Conservation (phyloP, 2,888 invertebrate species). For the Macrophya annulata region DNA sequence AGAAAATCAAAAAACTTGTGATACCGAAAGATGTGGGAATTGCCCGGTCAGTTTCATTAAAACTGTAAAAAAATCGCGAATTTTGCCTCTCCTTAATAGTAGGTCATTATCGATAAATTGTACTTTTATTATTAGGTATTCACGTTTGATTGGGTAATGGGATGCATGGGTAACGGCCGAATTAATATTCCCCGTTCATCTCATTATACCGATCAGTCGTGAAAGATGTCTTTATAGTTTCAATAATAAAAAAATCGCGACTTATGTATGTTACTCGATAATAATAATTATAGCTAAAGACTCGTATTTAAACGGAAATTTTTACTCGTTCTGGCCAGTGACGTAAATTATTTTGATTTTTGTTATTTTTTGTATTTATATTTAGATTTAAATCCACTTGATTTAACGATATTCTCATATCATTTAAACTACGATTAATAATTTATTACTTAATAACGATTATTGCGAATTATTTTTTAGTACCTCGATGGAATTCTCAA, state of each 20-base stretch:
- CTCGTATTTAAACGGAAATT: not conserved
- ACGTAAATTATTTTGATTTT: not conserved
- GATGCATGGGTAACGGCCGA: not conserved
- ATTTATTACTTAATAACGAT: not conserved
- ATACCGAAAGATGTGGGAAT: not conserved
- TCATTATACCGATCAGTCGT: not conserved
- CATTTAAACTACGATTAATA: not conserved
- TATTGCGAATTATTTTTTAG: not conserved
- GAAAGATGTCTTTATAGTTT: not conserved
- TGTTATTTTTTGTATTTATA: too few relatives aligned
- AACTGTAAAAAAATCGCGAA: not conserved
- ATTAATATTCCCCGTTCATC: conserved; percentile 17
- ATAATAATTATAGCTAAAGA: not conserved
- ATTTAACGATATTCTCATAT: not conserved
- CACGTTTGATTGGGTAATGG: not conserved
- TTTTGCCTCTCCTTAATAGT: not conserved
- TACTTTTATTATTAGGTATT: not conserved
- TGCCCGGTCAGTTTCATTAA: not conserved
- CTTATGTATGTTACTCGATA: not conserved
- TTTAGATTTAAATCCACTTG: not conserved
- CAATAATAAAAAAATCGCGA: not conserved
- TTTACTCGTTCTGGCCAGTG: not conserved
- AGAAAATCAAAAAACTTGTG: not conserved
- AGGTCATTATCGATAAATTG: not conserved
- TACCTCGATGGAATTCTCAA: conserved; percentile 10